These are phyloP conservation scores for Dinothrombium tinctorium DNA, from an alignment of 1,140 invertebrate genomes.

Conservation along the genomic window DNA sequence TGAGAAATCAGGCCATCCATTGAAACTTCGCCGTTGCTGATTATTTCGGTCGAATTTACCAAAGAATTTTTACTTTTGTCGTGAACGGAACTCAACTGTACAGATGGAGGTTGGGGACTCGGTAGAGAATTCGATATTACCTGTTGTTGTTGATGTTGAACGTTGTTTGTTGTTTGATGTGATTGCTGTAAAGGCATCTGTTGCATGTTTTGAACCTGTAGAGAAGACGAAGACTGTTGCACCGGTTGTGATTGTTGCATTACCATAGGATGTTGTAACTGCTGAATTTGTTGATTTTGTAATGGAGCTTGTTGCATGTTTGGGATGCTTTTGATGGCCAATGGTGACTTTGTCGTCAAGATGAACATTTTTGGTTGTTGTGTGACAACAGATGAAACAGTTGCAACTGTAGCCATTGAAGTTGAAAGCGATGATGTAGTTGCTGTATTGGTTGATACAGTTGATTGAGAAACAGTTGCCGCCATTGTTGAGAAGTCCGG, in stretches of 20 bases:
- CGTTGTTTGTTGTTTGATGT: background rate
- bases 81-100: background rate
- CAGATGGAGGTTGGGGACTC: background rate
- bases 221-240: background rate
- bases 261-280: background rate
- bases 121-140: background rate
- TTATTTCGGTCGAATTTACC: background rate
- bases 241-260: conserved; percentile 1
- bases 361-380: conserved; percentile 14
- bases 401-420: conserved; percentile 3
- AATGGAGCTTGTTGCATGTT: conserved; percentile 17
- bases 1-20: background rate
- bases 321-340: conserved; percentile 16
- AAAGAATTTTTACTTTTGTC: background rate
- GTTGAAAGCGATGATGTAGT: conserved; percentile 10
- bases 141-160: background rate
- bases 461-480: conserved; percentile 3
- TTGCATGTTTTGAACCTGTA: background rate
- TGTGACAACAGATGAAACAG: conserved; percentile 3
- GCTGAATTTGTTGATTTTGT: background rate
- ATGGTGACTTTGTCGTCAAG: conserved; percentile 23
- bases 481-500: conserved; percentile 8
- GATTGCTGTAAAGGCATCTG: background rate
- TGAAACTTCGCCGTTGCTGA: background rate
- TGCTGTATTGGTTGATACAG: conserved; percentile 6